phyloP scores from a whole-genome alignment of 2,888 invertebrate species.

The Zaprionus lineosus region DNA sequence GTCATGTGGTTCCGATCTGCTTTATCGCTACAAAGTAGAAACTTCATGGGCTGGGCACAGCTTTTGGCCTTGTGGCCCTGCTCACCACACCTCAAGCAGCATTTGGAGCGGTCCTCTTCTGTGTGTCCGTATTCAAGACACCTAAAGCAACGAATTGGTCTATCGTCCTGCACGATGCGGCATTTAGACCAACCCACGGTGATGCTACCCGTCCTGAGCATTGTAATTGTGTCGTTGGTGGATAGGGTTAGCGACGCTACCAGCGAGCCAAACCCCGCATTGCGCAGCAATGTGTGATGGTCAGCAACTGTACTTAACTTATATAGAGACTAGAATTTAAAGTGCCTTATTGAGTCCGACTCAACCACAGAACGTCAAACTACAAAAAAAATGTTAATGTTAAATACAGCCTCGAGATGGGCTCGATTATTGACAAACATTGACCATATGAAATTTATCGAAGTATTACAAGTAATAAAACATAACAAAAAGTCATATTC shows the following conservation, averaged over 20 bases:
- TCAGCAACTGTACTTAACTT: no score
- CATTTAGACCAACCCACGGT: background rate
- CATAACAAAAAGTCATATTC: no score
- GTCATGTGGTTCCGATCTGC: background rate
- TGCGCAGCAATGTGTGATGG: background rate
- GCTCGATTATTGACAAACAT: no score
- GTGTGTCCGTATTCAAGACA: background rate
- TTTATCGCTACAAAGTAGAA: background rate
- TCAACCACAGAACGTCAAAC: no score
- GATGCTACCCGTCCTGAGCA: background rate
- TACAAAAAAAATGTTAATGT: no score
- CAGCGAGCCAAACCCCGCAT: background rate
- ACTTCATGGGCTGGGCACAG: background rate
- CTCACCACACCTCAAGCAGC: background rate
- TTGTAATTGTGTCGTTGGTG: background rate
- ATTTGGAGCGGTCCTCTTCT: background rate
- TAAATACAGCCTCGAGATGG: no score
- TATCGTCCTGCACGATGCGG: background rate
- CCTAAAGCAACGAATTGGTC: background rate
- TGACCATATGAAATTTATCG: no score
- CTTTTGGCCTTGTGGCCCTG: background rate
- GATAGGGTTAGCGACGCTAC: background rate
- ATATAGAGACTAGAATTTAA: no score
- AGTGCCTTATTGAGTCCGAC: no score
- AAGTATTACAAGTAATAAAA: no score